Evolutionary conservation across 2,888 invertebrate species (phyloP).

Genomic region (Eugnorisma glareosa): DNA sequence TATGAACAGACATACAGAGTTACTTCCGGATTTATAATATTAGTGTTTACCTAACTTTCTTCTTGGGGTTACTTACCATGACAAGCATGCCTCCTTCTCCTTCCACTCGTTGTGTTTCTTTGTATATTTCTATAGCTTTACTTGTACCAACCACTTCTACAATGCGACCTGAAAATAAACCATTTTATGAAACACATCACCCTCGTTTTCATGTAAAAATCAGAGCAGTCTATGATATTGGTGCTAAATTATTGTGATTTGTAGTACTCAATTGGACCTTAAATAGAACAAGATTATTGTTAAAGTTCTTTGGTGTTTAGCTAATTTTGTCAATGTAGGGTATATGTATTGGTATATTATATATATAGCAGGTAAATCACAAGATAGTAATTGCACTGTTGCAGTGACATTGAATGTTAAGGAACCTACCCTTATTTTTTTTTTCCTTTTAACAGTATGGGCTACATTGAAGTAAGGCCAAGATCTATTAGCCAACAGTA

Average conservation of each 20-base stretch:
- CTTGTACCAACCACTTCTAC: conserved; percentile 93
- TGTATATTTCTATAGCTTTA: conserved; percentile 93
- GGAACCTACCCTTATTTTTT: too few relatives aligned
- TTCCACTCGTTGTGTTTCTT: conserved; percentile 95
- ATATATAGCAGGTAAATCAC: too few relatives aligned
- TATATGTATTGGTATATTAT: too few relatives aligned
- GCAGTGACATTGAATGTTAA: too few relatives aligned
- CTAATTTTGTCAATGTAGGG: too few relatives aligned
- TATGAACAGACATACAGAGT: neutral
- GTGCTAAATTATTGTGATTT: neutral
- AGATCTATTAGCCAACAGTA: neutral
- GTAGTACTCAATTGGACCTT: too few relatives aligned
- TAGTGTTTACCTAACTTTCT: neutral
- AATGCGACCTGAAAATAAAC: conserved; percentile 91
- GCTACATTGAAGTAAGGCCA: neutral
- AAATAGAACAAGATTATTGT: too few relatives aligned
- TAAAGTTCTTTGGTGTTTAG: too few relatives aligned
- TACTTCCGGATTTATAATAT: neutral
- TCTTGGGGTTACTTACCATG: conserved; percentile 89
- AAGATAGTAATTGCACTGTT: too few relatives aligned
- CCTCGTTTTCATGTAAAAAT: neutral
- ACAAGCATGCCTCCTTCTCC: conserved; percentile 96
- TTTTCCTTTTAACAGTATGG: neutral
- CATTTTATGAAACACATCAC: neutral
- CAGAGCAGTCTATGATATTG: neutral